Conservation (phyloP, 2,888 invertebrate species). For the Caenorhabditis angaria region DNA sequence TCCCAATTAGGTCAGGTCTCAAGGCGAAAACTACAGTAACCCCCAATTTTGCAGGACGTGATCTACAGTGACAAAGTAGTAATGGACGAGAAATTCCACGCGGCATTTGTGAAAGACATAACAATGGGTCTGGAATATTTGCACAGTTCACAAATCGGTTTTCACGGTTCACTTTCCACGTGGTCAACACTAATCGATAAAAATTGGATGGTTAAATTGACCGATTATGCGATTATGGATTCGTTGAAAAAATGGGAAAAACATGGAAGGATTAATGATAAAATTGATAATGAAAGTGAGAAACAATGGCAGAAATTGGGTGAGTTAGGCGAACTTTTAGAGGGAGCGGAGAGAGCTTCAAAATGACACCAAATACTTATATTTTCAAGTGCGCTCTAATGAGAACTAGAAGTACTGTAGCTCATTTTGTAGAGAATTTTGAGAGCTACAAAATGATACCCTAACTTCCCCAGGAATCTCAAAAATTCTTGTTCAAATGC, state of each 20-base stretch:
- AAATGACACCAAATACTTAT: too few relatives aligned
- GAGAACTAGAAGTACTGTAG: too few relatives aligned
- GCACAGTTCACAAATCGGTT: slow-evolving; percentile 51
- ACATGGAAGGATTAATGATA: slow-evolving; percentile 46
- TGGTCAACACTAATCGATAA: slow-evolving; percentile 56
- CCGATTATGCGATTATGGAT: slow-evolving; percentile 51
- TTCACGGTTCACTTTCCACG: slow-evolving; percentile 51
- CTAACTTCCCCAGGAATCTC: too few relatives aligned
- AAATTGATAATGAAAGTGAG: slow-evolving; percentile 52
- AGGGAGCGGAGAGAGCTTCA: too few relatives aligned
- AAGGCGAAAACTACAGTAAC: too few relatives aligned
- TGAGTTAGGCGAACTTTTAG: too few relatives aligned
- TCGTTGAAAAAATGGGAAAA: slow-evolving; percentile 55
- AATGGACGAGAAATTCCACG: slow-evolving; percentile 56
- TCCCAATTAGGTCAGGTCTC: too few relatives aligned
- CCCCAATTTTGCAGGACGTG: slow-evolving; percentile 51
- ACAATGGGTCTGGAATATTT: slow-evolving; percentile 59
- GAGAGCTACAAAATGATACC: too few relatives aligned
- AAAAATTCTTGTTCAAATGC: too few relatives aligned
- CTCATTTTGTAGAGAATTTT: too few relatives aligned
- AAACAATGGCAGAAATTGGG: slow-evolving; percentile 34
- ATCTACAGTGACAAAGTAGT: slow-evolving; percentile 56
- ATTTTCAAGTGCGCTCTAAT: too few relatives aligned
- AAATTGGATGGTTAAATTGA: slow-evolving; percentile 56
- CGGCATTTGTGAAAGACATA: slow-evolving; percentile 55